Base-by-base conservation (phyloP, 2,797 vertebrate genomes). In the Spinus olivaceus region DNA sequence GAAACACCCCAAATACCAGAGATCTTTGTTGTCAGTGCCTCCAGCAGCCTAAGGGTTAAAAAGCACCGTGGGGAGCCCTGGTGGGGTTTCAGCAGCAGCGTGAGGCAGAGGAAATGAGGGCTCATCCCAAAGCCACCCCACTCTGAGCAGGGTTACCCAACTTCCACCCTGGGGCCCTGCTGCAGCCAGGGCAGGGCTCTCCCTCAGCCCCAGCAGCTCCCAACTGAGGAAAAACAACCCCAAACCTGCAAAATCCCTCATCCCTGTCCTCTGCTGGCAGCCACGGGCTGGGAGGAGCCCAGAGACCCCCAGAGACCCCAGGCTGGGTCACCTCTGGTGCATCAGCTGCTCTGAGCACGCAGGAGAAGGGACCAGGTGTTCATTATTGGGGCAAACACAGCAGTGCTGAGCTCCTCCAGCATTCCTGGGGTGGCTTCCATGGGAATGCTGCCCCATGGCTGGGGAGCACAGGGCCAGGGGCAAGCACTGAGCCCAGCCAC, bases 301-400 rank as follows among this genome's bases (percentile, higher is more conserved):
- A 10, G 46, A 24, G 54, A 23, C 2, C 25, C 53, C 0, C 4
- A 9, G 46, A 24, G 54, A 23, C 2, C 28, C 56, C 70, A 49
- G 28, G 65, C 57, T 28, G 1, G 3, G 13, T 8, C 80, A 57
- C 42, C 76, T 57, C n/a, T 1, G 24, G 30, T 35, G 47, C 73
- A 12, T 23, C 57, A 14, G 59, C 15, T 9, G 53, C 30, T 23
- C 32, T 71, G 47, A 37, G 41, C 49, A 37, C 0, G 8, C 6
- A 2, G 23, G 19, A 37, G 21, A 14, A 74, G 10, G 51, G 35
- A 53, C 1, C 20, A 7, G 23, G 35, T 1, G 1, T 6, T 3
- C 39, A 1, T 27, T 11, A 1, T 1, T 0, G 2, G 11, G n/a
- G 22, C 57, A 54, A 49, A 46, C 74, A 13, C 0, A 3, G 25